These are phyloP conservation scores for Pterobdella sp. DNA, from an alignment of 2,888 invertebrate species.

Conservation along the genomic window DNA sequence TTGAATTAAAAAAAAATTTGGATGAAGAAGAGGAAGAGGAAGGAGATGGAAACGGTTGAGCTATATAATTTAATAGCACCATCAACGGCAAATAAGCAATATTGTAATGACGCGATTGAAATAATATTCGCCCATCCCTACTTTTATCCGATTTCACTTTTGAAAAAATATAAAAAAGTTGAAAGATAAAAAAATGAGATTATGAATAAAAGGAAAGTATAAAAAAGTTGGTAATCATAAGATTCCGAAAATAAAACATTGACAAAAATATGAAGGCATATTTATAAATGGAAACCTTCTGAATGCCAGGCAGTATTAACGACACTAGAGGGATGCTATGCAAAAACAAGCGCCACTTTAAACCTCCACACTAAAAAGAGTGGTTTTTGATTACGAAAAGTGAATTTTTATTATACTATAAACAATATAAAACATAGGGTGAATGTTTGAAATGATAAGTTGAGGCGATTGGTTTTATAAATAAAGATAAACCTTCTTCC, in stretches of 20 bases:
- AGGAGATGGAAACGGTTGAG: not conserved
- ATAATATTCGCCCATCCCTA: constrained; percentile 11
- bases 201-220: not conserved
- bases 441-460: not conserved
- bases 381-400: not conserved
- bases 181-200: not conserved
- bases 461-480: not conserved
- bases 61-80: not conserved
- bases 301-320: not conserved
- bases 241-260: not conserved
- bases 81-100: constrained; percentile 7
- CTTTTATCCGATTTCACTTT: constrained; percentile 9
- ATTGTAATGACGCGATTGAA: constrained; percentile 7
- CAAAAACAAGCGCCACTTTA: too few species aligned
- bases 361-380: not conserved
- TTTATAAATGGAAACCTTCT: too few species aligned
- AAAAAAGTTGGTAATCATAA: not conserved
- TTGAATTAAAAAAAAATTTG: not conserved
- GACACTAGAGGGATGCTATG: not conserved
- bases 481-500: too few species aligned
- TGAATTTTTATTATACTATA: not conserved
- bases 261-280: not conserved
- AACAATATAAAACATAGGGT: not conserved
- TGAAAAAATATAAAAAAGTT: not conserved
- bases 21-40: not conserved